phyloP scores from a whole-genome alignment of 1,140 invertebrate species.

The Scaptomyza montana region DNA sequence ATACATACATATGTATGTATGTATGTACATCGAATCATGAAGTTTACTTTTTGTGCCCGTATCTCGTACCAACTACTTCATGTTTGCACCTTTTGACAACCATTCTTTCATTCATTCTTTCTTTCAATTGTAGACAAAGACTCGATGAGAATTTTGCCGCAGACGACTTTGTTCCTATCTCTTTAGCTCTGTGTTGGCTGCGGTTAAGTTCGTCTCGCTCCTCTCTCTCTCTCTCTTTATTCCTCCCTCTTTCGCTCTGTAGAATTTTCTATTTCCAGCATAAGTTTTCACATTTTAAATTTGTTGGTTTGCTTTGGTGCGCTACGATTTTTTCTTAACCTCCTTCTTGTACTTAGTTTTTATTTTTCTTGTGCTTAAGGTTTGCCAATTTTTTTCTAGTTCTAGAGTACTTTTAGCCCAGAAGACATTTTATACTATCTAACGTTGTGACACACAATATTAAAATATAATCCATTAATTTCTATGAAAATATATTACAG shows the following conservation, averaged over 20 bases:
- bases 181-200: conserved; percentile 56
- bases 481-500: too few species aligned
- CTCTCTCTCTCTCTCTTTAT: conserved; percentile 32
- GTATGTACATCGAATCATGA: conserved; percentile 49
- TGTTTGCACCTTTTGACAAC: conserved; percentile 63
- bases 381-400: conserved; percentile 5
- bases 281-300: conserved; percentile 78
- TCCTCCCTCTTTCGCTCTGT: conserved; percentile 25
- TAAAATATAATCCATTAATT: too few species aligned
- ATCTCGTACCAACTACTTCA: conserved; percentile 39
- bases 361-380: not conserved
- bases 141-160: conserved; percentile 15
- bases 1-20: conserved; percentile 5
- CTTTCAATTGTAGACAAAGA: conserved; percentile 57
- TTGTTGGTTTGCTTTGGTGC: conserved; percentile 65
- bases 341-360: not conserved
- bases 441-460: too few species aligned
- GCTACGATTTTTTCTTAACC: conserved; percentile 40
- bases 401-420: not conserved
- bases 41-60: conserved; percentile 56
- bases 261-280: conserved; percentile 37
- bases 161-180: conserved; percentile 48
- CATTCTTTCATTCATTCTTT: conserved; percentile 5
- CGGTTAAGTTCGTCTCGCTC: conserved; percentile 61
- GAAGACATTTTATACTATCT: not conserved